Percentiles rank a stretch among this genome's conserved stretches.
These are phyloP conservation scores for Nymphalis urticae DNA, from an alignment of 2,888 invertebrate species.

Conservation along the genomic window DNA sequence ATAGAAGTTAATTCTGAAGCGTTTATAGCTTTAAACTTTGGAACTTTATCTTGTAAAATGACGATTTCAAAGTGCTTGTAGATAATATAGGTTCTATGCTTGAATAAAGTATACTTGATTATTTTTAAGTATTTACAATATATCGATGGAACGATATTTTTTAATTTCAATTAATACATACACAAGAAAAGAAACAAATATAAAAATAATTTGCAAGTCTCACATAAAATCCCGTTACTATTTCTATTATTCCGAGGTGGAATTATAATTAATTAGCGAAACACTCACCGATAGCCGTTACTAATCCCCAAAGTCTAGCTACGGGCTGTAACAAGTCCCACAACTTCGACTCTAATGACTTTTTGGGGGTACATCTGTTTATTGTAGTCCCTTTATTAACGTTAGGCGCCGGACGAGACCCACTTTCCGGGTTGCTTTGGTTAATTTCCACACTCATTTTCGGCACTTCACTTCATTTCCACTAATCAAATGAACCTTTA, in stretches of 20 bases:
- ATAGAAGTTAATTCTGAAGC: too few relatives aligned
- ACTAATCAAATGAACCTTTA: conserved; percentile 36
- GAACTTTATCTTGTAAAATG: too few relatives aligned
- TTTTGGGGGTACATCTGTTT: conserved; percentile 53
- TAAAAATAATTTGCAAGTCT: neutral
- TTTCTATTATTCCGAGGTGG: neutral
- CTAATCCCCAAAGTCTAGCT: conserved; percentile 72
- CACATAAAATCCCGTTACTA: neutral
- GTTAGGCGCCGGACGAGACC: conserved; percentile 27
- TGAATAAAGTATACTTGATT: too few relatives aligned
- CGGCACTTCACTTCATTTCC: conserved; percentile 33
- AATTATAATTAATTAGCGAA: conserved; percentile 6
- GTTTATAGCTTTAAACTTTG: too few relatives aligned
- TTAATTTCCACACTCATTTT: conserved; percentile 53
- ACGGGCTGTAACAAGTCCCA: conserved; percentile 74
- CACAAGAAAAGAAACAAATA: too few relatives aligned
- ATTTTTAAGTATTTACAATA: too few relatives aligned
- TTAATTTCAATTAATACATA: too few relatives aligned
- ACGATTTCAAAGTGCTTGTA: too few relatives aligned
- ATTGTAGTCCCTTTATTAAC: conserved; percentile 46
- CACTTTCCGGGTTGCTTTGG: conserved; percentile 44
- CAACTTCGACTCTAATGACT: conserved; percentile 62
- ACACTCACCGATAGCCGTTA: conserved; percentile 70
- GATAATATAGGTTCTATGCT: too few relatives aligned
- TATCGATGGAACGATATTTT: too few relatives aligned